Base-by-base conservation (phyloP, 2,797 vertebrate genomes). In the Botia kubotai region DNA sequence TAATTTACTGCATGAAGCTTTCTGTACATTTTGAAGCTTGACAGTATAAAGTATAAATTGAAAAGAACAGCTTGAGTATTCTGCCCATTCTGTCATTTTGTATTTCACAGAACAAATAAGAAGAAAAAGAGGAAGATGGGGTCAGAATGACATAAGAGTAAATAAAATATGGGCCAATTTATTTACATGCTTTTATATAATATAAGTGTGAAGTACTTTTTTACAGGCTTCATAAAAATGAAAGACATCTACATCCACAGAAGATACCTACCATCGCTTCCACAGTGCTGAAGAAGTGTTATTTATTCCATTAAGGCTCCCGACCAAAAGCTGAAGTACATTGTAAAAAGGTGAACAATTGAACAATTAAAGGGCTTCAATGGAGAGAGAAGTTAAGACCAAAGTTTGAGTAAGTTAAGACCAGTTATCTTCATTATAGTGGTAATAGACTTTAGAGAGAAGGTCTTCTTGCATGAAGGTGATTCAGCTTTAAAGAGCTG, bases 271-370 rank as follows among this genome's bases (percentile, higher is more conserved):
- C 90, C 96, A 84, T 71, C 92, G 94, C 7, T 89, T 96, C 82
- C 92, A 94, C 2, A 91, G 93, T 84, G 93, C 92, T n/a, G 97
- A 98, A 85, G 92, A 78, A 6, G 83, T 82, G 0, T 97, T 95
- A 90, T 96, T 98, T 52, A 80, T 97, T 83, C 97, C 96, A 86
- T 96, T 70, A 97, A 98, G 90, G 90, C 99, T 88, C 98, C 98
- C 82, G 95, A 90, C 87, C 97, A 97, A 91, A 96, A 99, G 74
- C 90, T 99, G 82, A 97, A 93, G 90, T 96, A 94, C 84, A 93
- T 97, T 36, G 91, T 98, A 36, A 96, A 96, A 89, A 97, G 94
- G 67, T n/a, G n/a, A n/a, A n/a, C n/a, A n/a, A 94, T 96, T 7
- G 93, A 96, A 88, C 96, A 97, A 82, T 98, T 97, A 97, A 93